Conservation (phyloP, 2,888 invertebrate species). For the Nephrotoma appendiculata region DNA sequence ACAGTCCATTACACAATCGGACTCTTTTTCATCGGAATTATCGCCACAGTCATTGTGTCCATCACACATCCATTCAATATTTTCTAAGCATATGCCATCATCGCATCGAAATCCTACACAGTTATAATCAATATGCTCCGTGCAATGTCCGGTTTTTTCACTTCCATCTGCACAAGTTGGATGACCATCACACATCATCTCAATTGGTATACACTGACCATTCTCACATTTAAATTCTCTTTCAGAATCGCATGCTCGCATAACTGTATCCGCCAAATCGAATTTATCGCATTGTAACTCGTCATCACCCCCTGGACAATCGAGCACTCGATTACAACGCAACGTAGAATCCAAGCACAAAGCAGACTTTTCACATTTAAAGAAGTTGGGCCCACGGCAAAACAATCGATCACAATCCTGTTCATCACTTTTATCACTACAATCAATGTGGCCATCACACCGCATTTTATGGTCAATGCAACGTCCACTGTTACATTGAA, state of each 20-base stretch:
- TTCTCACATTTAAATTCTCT: slow-evolving; percentile 26
- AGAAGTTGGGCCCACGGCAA: slow-evolving; percentile 28
- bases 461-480: slow-evolving; percentile 39
- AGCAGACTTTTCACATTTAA: slow-evolving; percentile 29
- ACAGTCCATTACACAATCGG: slow-evolving; percentile 27
- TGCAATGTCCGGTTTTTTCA: slow-evolving; percentile 43
- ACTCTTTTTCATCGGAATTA: slow-evolving; percentile 36
- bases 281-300: slow-evolving; percentile 30
- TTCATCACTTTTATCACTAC: not conserved
- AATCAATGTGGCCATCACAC: slow-evolving; percentile 35
- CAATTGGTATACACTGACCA: slow-evolving; percentile 46
- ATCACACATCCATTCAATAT: slow-evolving; percentile 38
- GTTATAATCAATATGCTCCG: slow-evolving; percentile 14
- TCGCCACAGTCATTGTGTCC: slow-evolving; percentile 42
- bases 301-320: slow-evolving; percentile 53
- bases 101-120: slow-evolving; percentile 50
- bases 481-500: slow-evolving; percentile 36
- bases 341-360: slow-evolving; percentile 54
- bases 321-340: slow-evolving; percentile 55
- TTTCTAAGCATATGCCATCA: slow-evolving; percentile 38
- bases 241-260: not conserved
- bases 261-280: not conserved
- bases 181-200: slow-evolving; percentile 53
- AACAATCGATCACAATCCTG: not conserved
- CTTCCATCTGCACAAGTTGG: slow-evolving; percentile 59